phyloP scores from a whole-genome alignment of 2,113 vertebrate genomes.

The Hippoglossus stenolepis region DNA sequence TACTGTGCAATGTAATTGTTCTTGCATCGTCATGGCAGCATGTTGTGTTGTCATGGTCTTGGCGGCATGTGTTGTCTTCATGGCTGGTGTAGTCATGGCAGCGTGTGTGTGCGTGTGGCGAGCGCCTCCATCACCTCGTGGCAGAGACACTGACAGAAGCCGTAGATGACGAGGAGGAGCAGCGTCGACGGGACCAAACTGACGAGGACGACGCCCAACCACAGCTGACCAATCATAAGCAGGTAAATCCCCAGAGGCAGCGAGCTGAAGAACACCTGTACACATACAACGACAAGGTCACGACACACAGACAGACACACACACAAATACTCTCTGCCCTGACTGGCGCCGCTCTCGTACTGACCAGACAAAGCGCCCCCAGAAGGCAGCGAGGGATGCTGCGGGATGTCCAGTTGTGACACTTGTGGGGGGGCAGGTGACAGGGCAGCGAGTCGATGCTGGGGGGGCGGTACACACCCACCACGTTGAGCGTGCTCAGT shows the following conservation, averaged over 20 bases:
- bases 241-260: constrained; percentile 91
- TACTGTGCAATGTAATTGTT: not conserved
- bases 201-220: constrained; percentile 86
- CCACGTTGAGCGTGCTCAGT: constrained; percentile 84
- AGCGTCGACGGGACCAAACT: constrained; percentile 91
- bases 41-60: not conserved
- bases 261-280: constrained; percentile 87
- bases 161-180: constrained; percentile 87
- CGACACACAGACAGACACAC: constrained; percentile 1
- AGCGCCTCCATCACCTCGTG: constrained; percentile 85
- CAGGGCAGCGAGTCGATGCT: constrained; percentile 84
- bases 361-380: constrained; percentile 86
- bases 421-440: constrained; percentile 80
- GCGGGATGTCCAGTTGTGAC: constrained; percentile 80
- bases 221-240: constrained; percentile 88
- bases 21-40: not conserved
- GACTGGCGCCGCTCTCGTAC: constrained; percentile 9
- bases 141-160: constrained; percentile 90
- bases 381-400: constrained; percentile 85
- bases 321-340: not conserved
- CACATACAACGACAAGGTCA: not conserved
- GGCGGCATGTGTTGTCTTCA: not conserved
- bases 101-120: constrained; percentile 61
- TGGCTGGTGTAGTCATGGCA: constrained; percentile 33
- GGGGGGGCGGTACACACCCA: constrained; percentile 83